These are phyloP conservation scores for Cryptus armator DNA, from an alignment of 2,888 invertebrate species.

Conservation along the genomic window DNA sequence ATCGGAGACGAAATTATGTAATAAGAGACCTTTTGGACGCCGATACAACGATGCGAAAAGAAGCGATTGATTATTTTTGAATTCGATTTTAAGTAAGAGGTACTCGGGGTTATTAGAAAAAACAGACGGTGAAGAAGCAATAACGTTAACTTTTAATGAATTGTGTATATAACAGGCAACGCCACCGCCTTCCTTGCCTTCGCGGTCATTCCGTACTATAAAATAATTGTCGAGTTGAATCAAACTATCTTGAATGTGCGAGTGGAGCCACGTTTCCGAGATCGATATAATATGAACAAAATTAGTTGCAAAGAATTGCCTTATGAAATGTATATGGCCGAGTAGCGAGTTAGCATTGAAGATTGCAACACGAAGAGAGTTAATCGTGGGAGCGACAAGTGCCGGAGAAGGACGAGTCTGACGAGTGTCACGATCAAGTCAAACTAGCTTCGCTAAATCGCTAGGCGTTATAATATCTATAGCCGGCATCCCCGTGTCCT, in stretches of 20 bases:
- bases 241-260: slow-evolving; percentile 4
- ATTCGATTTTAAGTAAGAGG: background rate
- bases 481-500: too few relatives aligned
- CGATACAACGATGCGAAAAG: slow-evolving; percentile 16
- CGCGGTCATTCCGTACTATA: slow-evolving; percentile 42
- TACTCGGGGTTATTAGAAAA: background rate
- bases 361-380: too few relatives aligned
- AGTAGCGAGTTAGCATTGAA: slow-evolving; percentile 5
- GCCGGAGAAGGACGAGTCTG: too few relatives aligned
- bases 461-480: too few relatives aligned
- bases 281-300: slow-evolving; percentile 37
- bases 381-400: too few relatives aligned
- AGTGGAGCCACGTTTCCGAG: slow-evolving; percentile 43
- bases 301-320: background rate
- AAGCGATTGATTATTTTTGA: background rate
- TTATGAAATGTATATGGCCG: background rate
- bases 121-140: background rate
- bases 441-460: too few relatives aligned
- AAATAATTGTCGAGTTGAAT: slow-evolving; percentile 2
- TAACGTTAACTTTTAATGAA: background rate
- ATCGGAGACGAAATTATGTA: background rate
- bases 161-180: slow-evolving; percentile 50
- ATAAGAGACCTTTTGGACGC: slow-evolving; percentile 1
- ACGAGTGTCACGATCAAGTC: too few relatives aligned
- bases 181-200: slow-evolving; percentile 28